A percentile compares a stretch with the other conserved stretches of the same genome.
These are phyloP conservation scores for Mesembrinibis cayennensis DNA, from an alignment of 2,113 vertebrate species.

Conservation along the genomic window DNA sequence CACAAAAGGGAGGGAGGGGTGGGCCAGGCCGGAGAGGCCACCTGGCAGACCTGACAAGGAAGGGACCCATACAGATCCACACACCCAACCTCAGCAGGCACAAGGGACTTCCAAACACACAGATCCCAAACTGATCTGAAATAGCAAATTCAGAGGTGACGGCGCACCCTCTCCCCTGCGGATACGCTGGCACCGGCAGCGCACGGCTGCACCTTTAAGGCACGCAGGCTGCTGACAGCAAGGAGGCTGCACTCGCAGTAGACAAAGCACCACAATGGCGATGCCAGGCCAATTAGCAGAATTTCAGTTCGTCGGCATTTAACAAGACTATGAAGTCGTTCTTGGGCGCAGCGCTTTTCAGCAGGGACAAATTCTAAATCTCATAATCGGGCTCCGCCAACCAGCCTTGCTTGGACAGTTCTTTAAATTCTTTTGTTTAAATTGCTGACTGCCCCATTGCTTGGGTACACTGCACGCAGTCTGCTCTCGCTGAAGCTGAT, in stretches of 20 bases:
- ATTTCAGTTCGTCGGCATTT: background rate
- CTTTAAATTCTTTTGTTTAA: background rate
- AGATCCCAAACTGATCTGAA: background rate
- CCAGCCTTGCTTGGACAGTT: background rate
- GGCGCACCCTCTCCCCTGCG: background rate
- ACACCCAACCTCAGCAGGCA: background rate
- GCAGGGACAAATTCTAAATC: background rate
- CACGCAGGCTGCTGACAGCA: background rate
- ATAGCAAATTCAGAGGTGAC: background rate
- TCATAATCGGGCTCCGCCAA: background rate
- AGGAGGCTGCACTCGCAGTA: background rate
- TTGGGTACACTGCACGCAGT: background rate
- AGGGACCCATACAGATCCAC: background rate
- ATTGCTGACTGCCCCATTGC: background rate
- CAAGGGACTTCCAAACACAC: background rate
- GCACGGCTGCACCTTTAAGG: background rate
- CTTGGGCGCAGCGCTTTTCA: background rate
- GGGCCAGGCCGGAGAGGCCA: background rate
- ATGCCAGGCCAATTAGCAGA: background rate
- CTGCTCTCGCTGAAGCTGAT: background rate
- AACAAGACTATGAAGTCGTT: background rate
- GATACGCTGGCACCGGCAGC: rapidly evolving
- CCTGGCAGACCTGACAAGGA: background rate
- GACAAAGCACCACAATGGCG: background rate
- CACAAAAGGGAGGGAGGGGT: background rate